Base-by-base conservation (phyloP, 2,888 invertebrate genomes). In the Blastobasis adustella region DNA sequence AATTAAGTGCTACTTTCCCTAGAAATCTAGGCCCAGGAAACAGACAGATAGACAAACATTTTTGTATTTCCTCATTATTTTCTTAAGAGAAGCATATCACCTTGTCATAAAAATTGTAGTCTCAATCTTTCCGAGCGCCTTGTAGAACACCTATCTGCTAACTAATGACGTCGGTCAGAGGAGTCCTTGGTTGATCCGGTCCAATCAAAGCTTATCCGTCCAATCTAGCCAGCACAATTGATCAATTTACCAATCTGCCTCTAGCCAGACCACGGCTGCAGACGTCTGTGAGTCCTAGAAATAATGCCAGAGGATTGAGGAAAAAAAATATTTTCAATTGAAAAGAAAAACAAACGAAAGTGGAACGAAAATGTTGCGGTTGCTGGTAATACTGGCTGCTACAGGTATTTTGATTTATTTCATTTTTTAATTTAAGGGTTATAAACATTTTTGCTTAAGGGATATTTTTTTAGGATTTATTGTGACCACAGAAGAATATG, bases 221-320 rank as follows among this genome's bases (percentile, higher is more conserved):
- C 23, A 23, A 23, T 10, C 50, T 6, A 37, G n/a, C 71, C 73
- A 72, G 66, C 53, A 52, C 47, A 69, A 83, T 82, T 82, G 83
- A 66, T 59, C 81, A 83, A 84, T 86, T 86, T 79, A 74, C 55
- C 78, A 83, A 85, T 84, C 71, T 73, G 58, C 73, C 59, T 56
- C 57, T 59, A 58, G 62, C 56, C 56, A 56, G 46, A 54, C 50
- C 55, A 51, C 45, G 44, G 43, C 43, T 43, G 49, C 51, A 51
- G 43, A 49, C 56, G 49, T 37, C 40, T 47, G 52, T 44, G 57
- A 50, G 8, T 56, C 50, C 23, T 23, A 23, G 23, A 51, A 47
- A 49, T 37, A 23, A 53, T 54, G 54, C 36, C 44, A 44, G 45
- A 45, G 38, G 37, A 37, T 45, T 44, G 37, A 8, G 42, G 38